Percentiles rank a stretch among this genome's conserved stretches.
Conservation (phyloP, 2,888 invertebrate species). For the Cybosia mesomella region DNA sequence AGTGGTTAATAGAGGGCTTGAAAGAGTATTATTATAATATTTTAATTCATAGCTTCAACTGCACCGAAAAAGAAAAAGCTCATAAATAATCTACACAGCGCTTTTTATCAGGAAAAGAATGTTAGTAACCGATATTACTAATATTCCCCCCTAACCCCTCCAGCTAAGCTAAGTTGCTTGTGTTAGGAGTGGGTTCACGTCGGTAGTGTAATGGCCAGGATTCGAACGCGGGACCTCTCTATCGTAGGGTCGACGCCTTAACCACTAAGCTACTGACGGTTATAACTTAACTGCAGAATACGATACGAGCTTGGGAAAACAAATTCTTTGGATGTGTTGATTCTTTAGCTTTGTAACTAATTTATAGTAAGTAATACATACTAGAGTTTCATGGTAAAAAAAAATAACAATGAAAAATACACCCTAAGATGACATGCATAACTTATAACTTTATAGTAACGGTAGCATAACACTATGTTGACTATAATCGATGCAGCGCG, state of each 20-base stretch:
- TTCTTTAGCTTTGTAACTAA: constrained; percentile 12
- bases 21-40: not conserved
- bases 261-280: too few species aligned
- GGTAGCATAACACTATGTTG: constrained; percentile 27
- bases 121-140: too few species aligned
- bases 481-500: constrained; percentile 50
- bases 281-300: not conserved
- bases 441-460: constrained; percentile 32
- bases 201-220: too few species aligned
- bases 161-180: too few species aligned
- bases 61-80: not conserved
- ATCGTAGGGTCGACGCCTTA: too few species aligned
- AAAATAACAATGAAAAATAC: constrained; percentile 23
- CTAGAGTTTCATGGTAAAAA: constrained; percentile 18
- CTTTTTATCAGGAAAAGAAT: too few species aligned
- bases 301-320: constrained; percentile 5
- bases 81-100: too few species aligned
- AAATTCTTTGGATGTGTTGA: constrained; percentile 20
- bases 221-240: too few species aligned
- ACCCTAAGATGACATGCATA: constrained; percentile 24
- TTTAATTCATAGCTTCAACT: not conserved
- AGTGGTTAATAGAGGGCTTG: not conserved
- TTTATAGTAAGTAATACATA: constrained; percentile 21
- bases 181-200: too few species aligned
- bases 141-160: too few species aligned